Base-by-base conservation (phyloP, 2,113 vertebrate genomes). In the Tapirus terrestris region DNA sequence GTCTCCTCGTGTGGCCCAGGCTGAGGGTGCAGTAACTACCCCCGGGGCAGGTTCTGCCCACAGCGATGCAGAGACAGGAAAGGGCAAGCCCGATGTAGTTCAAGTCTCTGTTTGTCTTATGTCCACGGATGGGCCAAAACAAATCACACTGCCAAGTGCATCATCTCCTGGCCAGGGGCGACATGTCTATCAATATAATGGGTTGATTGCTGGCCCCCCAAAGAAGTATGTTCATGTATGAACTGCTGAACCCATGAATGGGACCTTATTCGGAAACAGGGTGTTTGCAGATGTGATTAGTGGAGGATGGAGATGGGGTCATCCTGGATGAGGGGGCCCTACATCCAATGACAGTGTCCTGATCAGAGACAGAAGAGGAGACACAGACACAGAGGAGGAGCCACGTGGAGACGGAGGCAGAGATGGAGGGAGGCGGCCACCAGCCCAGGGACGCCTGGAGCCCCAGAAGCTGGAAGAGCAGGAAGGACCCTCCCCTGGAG, bases 161-260 rank as follows among this genome's bases (percentile, higher is more conserved):
- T 21, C 10, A 3, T 0, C 9, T 33, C 65, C 21, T 1, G 18
- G 31, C 4, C 0, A 39, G 8, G 13, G 5, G 0, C 16, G 2
- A 25, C 0, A 1, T 6, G 33, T 27, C 18, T 21, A 12, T 20
- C 31, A 21, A 3, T 1, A 1, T 2, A 3, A 61, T 6, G 10
- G 60, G n/a, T 4, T 65, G 13, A 11, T 6, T 2, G 1, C 23
- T 48, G 3, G 0, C 10, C 0, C 2, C n/a, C 21, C 0, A 3
- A 14, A 36, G 63, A 48, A 1, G 18, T 3, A 39, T 3, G 2
- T 10, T 39, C 12, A 2, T 13, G n/a, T 33, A 8, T 23, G 16
- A 17, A 12, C 27, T 1, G 6, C n/a, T 29, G 0, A 39, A 33
- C 33, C 8, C 4, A 1, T 3, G 7, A 51, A 0, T 2, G 20